These are phyloP conservation scores for Scaptomyza caliginosa DNA, from an alignment of 2,888 invertebrate genomes.

Conservation along the genomic window DNA sequence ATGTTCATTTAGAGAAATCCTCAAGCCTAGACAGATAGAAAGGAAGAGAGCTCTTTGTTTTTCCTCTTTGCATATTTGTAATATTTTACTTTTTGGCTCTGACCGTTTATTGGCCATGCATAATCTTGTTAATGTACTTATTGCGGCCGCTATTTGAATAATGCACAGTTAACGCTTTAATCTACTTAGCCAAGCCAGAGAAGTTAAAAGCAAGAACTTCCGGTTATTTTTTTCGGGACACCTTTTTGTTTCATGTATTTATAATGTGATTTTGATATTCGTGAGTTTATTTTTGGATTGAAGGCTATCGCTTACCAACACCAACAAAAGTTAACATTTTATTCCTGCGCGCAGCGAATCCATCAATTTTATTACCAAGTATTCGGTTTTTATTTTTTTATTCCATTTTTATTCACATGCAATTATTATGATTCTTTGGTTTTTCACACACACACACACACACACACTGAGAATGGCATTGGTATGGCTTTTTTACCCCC, in stretches of 20 bases:
- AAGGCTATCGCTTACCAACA: conserved; percentile 27
- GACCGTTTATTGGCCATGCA: conserved; percentile 83
- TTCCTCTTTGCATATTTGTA: conserved; percentile 64
- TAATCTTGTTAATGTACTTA: conserved; percentile 83
- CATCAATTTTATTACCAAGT: conserved; percentile 72
- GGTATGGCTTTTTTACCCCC: conserved; percentile 35
- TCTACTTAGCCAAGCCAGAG: conserved; percentile 75
- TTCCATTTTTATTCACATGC: conserved; percentile 37
- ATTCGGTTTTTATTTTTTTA: conserved; percentile 50
- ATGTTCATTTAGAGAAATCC: conserved; percentile 7
- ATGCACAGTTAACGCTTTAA: conserved; percentile 83
- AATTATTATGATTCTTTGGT: conserved; percentile 46
- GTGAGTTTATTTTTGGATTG: conserved; percentile 10
- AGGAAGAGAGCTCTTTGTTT: background rate
- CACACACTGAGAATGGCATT: conserved; percentile 24
- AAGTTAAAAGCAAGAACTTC: conserved; percentile 7
- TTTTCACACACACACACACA: conserved; percentile 32
- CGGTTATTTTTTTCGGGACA: conserved; percentile 11
- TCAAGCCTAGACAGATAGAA: background rate
- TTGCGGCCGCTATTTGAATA: conserved; percentile 74
- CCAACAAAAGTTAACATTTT: conserved; percentile 49
- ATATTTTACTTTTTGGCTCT: conserved; percentile 32
- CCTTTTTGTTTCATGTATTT: conserved; percentile 25
- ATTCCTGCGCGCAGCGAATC: conserved; percentile 72
- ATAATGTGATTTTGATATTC: conserved; percentile 49